Conservation (phyloP, 2,113 vertebrate genomes). For the Laticauda colubrina region DNA sequence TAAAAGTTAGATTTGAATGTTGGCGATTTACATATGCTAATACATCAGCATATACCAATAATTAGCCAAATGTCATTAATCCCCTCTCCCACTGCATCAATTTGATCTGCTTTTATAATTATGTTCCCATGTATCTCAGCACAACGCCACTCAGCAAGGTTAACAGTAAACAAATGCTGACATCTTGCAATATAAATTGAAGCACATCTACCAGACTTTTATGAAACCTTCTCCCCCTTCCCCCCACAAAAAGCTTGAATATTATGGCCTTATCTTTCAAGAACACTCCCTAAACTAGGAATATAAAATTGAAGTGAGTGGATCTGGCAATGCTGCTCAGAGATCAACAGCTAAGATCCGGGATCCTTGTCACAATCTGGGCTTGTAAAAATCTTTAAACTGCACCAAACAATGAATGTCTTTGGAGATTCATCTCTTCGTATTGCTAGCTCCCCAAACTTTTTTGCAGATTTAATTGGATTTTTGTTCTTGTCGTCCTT, state of each 20-base stretch:
- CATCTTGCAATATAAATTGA: neutral
- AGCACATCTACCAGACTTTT: neutral
- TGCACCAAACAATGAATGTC: neutral
- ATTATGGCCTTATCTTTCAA: neutral
- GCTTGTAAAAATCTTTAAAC: neutral
- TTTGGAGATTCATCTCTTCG: neutral
- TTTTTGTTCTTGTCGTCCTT: neutral
- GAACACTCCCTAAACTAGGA: neutral
- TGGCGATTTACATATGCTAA: neutral
- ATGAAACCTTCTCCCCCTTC: neutral
- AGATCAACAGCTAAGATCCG: neutral
- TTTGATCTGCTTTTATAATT: neutral
- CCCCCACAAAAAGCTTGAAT: neutral
- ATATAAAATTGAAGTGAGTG: neutral
- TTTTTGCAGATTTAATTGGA: neutral
- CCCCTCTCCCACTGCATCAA: neutral
- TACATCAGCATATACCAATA: neutral
- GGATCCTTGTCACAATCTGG: neutral
- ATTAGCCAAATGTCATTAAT: neutral
- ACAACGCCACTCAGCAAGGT: neutral
- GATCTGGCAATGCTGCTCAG: neutral
- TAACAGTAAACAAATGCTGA: neutral
- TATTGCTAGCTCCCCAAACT: neutral
- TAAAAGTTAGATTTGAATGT: neutral
- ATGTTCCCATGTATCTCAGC: neutral